Conservation (phyloP, 37 sponge, comb jelly and placozoan species). For the Hormiphora californensis region DNA sequence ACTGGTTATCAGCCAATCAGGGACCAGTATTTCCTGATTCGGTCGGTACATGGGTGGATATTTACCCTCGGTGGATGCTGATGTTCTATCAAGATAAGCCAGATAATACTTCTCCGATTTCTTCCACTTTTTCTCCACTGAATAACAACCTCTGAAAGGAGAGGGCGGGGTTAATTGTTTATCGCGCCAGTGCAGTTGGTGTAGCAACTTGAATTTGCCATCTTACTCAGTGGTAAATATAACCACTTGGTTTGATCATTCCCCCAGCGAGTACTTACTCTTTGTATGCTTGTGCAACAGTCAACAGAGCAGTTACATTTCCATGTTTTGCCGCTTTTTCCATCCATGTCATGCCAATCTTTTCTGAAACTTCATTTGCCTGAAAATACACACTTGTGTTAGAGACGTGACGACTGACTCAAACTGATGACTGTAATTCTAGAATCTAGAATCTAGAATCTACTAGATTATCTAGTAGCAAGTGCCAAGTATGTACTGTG, state of each 20-base stretch:
- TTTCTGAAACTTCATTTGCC: neutral
- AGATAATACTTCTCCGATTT: constrained; percentile 47
- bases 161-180: neutral
- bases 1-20: too few species aligned
- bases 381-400: neutral
- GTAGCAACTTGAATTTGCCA: neutral
- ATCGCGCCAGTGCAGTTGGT: too few species aligned
- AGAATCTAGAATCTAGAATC: neutral
- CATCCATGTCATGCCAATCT: neutral
- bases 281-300: constrained; percentile 22
- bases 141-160: neutral
- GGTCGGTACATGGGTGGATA: too few species aligned
- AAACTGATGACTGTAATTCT: neutral
- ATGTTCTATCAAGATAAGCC: neutral
- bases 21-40: too few species aligned
- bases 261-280: neutral
- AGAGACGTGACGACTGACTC: too few species aligned
- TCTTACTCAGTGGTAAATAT: too few species aligned
- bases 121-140: neutral
- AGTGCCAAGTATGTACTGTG: too few species aligned
- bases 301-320: constrained; percentile 7
- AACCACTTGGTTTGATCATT: neutral
- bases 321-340: constrained; percentile 47
- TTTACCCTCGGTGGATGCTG: neutral
- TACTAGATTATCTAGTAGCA: neutral